Conservation (phyloP, 2,888 invertebrate genomes). For the Philereme vetulata region DNA sequence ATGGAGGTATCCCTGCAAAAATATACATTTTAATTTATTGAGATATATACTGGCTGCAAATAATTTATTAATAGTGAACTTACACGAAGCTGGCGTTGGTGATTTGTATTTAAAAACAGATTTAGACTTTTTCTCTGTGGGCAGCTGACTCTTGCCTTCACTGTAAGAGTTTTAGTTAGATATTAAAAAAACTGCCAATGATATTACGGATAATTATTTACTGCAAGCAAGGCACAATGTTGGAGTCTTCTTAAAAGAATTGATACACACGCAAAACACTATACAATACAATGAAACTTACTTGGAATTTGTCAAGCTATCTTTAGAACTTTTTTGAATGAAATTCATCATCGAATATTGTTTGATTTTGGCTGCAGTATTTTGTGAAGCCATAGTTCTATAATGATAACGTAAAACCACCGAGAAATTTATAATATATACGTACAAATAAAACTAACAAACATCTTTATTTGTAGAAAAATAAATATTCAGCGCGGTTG, state of each 20-base stretch:
- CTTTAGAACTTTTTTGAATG: constrained; percentile 51
- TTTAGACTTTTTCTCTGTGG: constrained; percentile 59
- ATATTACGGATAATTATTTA: too few relatives aligned
- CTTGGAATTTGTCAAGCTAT: constrained; percentile 44
- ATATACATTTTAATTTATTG: too few relatives aligned
- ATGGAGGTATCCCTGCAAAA: constrained; percentile 63
- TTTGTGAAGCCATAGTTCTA: constrained; percentile 48
- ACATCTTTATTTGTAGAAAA: neutral
- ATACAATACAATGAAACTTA: constrained; percentile 29
- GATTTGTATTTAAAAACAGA: constrained; percentile 68
- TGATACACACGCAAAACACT: too few relatives aligned
- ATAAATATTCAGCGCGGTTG: too few relatives aligned
- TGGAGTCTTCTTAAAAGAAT: too few relatives aligned
- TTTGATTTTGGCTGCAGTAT: constrained; percentile 42
- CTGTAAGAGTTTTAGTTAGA: constrained; percentile 36
- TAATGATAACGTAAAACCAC: too few relatives aligned
- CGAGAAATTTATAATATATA: too few relatives aligned
- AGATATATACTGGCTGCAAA: neutral
- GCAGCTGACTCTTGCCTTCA: constrained; percentile 42
- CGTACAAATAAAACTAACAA: neutral
- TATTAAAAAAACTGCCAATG: neutral
- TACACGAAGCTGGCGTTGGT: constrained; percentile 48
- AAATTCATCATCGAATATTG: constrained; percentile 61
- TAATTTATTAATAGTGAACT: constrained; percentile 30
- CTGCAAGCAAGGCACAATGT: too few relatives aligned